Conservation (phyloP, 2,797 vertebrate species). For the Alfaro cultratus region DNA sequence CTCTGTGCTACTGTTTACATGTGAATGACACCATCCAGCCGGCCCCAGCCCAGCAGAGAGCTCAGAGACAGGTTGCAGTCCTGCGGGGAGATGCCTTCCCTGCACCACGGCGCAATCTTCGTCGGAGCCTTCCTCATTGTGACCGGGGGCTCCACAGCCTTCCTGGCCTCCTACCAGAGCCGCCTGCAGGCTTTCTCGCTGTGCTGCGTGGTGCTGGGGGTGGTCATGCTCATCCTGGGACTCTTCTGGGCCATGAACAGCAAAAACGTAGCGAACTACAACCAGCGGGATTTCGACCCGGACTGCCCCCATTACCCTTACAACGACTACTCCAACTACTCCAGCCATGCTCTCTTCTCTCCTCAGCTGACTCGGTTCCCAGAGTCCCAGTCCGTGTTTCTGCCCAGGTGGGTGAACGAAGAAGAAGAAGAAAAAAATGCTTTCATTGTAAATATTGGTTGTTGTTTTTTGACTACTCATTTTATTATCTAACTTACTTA, state of each 20-base stretch:
- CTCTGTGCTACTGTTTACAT: conserved; percentile 43
- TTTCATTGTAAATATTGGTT: not conserved
- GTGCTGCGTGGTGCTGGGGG: conserved; percentile 84
- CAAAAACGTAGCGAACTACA: conserved; percentile 75
- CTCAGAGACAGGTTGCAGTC: conserved; percentile 22
- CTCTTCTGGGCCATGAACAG: conserved; percentile 86
- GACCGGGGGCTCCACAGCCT: conserved; percentile 84
- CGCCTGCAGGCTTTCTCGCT: conserved; percentile 83
- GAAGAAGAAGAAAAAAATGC: not conserved
- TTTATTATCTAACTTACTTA: conserved; percentile 1
- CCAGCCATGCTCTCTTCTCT: conserved; percentile 77
- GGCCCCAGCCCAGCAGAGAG: conserved; percentile 37
- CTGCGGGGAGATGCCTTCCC: conserved; percentile 79
- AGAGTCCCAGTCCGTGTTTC: conserved; percentile 82
- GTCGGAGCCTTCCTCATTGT: conserved; percentile 84
- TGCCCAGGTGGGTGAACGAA: conserved; percentile 76
- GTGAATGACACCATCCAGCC: conserved; percentile 55
- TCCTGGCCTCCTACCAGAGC: conserved; percentile 78
- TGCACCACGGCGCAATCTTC: conserved; percentile 84
- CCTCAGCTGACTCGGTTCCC: conserved; percentile 77
- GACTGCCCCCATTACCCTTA: conserved; percentile 75
- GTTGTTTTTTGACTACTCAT: not conserved
- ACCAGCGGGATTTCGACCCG: conserved; percentile 67
- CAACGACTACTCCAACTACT: conserved; percentile 71
- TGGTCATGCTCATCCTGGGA: conserved; percentile 84